Conservation (phyloP, 2,113 vertebrate genomes). For the Scomber scombrus region DNA sequence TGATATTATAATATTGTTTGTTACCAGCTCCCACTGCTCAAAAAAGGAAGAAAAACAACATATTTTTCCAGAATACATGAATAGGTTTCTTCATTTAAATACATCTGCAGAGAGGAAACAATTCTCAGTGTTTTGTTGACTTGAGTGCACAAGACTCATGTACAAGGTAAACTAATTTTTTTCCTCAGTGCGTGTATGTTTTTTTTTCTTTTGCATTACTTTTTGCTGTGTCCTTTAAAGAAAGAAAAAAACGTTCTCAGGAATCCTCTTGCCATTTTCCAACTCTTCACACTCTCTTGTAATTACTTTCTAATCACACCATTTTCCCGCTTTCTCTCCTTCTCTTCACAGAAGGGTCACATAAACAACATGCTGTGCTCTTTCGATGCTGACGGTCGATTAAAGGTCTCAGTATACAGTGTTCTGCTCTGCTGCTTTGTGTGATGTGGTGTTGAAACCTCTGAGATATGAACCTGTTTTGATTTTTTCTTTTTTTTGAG, state of each 20-base stretch:
- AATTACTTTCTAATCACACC: constrained; percentile 24
- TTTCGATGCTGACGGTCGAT: constrained; percentile 69
- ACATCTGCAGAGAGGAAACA: background rate
- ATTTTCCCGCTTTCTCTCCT: constrained; percentile 25
- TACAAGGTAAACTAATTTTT: background rate
- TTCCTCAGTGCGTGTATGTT: background rate
- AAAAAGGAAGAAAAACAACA: background rate
- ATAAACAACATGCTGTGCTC: constrained; percentile 69
- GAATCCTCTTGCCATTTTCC: background rate
- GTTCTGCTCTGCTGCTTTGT: constrained; percentile 45
- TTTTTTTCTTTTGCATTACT: background rate
- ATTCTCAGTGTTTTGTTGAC: background rate
- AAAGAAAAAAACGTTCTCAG: background rate
- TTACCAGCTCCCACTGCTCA: background rate
- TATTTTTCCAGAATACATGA: background rate
- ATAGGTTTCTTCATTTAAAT: background rate
- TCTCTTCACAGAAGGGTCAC: constrained; percentile 77
- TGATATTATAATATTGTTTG: background rate
- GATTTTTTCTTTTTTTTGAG: background rate
- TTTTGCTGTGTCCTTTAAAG: background rate
- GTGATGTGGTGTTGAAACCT: constrained; percentile 33
- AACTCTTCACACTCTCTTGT: background rate
- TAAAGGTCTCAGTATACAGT: constrained; percentile 72
- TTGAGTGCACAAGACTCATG: background rate
- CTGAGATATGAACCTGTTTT: constrained; percentile 4